Percentiles rank a stretch among this genome's conserved stretches.
These are phyloP conservation scores for Cantharis lateralis DNA, from an alignment of 2,888 invertebrate species.

Conservation along the genomic window DNA sequence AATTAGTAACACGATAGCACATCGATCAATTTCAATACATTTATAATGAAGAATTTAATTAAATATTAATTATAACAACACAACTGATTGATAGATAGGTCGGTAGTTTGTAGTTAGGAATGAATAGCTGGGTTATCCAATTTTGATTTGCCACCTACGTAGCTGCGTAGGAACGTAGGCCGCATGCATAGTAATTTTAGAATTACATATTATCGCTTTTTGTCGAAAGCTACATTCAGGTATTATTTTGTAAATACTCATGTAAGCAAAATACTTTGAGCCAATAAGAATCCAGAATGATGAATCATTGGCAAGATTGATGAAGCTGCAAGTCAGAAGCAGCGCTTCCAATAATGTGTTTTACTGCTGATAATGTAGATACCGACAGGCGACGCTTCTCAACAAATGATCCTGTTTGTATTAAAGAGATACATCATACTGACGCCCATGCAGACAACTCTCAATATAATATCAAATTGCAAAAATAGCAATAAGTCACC, in stretches of 20 bases:
- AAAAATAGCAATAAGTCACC: slow-evolving; percentile 7
- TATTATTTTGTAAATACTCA: slow-evolving; percentile 1
- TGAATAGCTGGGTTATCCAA: neutral
- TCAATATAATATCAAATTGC: slow-evolving; percentile 18
- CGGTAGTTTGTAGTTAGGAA: neutral
- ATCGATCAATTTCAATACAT: neutral
- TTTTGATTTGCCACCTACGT: neutral
- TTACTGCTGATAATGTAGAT: slow-evolving; percentile 50
- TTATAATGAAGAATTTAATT: neutral
- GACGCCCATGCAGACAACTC: slow-evolving; percentile 38
- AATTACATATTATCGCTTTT: neutral
- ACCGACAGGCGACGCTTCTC: slow-evolving; percentile 47
- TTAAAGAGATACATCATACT: slow-evolving; percentile 50
- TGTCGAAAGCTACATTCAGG: neutral
- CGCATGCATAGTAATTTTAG: neutral
- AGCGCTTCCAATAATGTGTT: slow-evolving; percentile 47
- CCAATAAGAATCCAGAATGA: slow-evolving; percentile 25
- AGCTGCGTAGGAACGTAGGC: neutral
- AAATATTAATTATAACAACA: neutral
- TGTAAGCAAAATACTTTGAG: neutral
- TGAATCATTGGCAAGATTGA: slow-evolving; percentile 46
- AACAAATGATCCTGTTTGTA: slow-evolving; percentile 53
- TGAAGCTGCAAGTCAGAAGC: slow-evolving; percentile 47
- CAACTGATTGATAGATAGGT: neutral
- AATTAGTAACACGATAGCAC: neutral